These are phyloP conservation scores for Cyclopterus lumpus DNA, from an alignment of 2,797 vertebrate species.

Conservation along the genomic window DNA sequence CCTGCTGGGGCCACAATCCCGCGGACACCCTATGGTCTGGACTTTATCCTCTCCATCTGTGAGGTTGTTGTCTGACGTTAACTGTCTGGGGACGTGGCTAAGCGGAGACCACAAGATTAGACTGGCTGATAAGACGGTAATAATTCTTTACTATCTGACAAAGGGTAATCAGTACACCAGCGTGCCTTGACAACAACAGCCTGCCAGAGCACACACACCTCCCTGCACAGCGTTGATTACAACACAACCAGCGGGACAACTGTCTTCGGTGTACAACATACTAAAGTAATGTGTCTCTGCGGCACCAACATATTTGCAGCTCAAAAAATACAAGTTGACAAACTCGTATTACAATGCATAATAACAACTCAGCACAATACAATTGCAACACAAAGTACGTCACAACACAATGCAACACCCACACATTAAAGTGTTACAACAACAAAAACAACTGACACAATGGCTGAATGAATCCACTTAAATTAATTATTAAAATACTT, in stretches of 20 bases:
- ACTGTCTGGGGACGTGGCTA: slow-evolving; percentile 60
- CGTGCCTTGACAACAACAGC: slow-evolving; percentile 46
- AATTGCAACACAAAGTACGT: slow-evolving; percentile 32
- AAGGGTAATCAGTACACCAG: slow-evolving; percentile 36
- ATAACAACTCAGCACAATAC: slow-evolving; percentile 3
- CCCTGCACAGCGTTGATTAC: slow-evolving; percentile 13
- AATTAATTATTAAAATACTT: background rate
- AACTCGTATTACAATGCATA: slow-evolving; percentile 4
- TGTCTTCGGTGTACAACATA: background rate
- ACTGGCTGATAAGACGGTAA: slow-evolving; percentile 62
- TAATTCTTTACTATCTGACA: slow-evolving; percentile 70
- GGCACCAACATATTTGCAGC: background rate
- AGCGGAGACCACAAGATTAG: slow-evolving; percentile 64
- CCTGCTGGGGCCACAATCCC: slow-evolving; percentile 59
- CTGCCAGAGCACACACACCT: slow-evolving; percentile 1
- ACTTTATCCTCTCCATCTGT: slow-evolving; percentile 72
- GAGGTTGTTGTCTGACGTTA: slow-evolving; percentile 52
- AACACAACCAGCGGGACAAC: slow-evolving; percentile 13
- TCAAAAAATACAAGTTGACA: slow-evolving; percentile 5
- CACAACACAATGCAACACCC: slow-evolving; percentile 18
- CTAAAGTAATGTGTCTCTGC: background rate
- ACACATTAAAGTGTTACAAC: slow-evolving; percentile 24
- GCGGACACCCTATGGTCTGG: slow-evolving; percentile 55
- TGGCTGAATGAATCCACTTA: background rate
- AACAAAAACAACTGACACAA: slow-evolving; percentile 16